phyloP scores from a whole-genome alignment of 2,797 vertebrate species.

The Lophius americanus region DNA sequence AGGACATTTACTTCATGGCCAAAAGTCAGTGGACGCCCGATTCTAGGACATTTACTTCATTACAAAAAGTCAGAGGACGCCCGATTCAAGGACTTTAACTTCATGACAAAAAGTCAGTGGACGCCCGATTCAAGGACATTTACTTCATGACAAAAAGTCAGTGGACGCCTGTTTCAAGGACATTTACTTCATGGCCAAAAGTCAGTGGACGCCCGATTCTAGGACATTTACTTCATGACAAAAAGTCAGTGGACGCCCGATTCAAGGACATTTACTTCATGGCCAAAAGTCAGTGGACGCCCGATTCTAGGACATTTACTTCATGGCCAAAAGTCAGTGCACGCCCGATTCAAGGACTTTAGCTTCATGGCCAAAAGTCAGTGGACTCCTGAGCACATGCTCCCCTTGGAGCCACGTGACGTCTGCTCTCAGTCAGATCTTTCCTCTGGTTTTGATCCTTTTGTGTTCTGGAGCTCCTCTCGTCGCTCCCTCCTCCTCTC shows the following conservation, averaged over 20 bases:
- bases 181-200: not conserved
- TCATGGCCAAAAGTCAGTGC: not conserved
- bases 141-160: not conserved
- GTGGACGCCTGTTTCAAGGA: not conserved
- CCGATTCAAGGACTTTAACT: too few relatives aligned
- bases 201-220: not conserved
- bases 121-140: too few relatives aligned
- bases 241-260: too few relatives aligned
- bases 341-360: not conserved
- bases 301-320: too few relatives aligned
- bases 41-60: too few relatives aligned
- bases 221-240: too few relatives aligned
- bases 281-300: too few relatives aligned
- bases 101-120: too few relatives aligned
- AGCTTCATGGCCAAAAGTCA: not conserved
- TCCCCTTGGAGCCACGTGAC: too few relatives aligned
- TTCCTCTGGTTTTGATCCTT: not conserved
- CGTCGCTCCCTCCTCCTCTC: conserved; percentile 3
- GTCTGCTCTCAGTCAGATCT: not conserved
- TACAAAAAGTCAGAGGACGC: too few relatives aligned
- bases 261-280: too few relatives aligned
- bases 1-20: not conserved
- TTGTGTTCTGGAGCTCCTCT: not conserved
- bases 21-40: not conserved
- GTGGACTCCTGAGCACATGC: not conserved